A percentile compares a stretch with the other conserved stretches of the same genome.
Conservation (phyloP, 2,113 vertebrate genomes). For the Aegotheles bennettii region DNA sequence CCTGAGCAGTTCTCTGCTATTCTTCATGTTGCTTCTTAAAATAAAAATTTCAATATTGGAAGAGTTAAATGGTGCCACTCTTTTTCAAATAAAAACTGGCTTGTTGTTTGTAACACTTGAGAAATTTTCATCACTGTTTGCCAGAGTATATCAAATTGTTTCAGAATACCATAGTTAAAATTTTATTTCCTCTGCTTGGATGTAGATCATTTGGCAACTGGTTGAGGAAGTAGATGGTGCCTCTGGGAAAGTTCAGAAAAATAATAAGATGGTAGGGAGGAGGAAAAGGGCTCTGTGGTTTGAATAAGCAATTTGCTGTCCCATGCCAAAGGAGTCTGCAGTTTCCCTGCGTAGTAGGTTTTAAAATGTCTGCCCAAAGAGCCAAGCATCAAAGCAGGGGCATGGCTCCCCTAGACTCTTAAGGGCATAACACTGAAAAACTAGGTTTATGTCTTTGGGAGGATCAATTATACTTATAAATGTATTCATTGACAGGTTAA, state of each 20-base stretch:
- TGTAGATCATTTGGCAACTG: not conserved
- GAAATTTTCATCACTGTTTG: not conserved
- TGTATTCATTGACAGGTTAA: not conserved
- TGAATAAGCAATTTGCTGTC: not conserved
- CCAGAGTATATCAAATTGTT: not conserved
- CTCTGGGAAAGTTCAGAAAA: not conserved
- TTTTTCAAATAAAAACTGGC: not conserved
- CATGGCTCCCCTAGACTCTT: not conserved
- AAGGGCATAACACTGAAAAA: not conserved
- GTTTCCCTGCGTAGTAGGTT: not conserved
- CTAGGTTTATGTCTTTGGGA: not conserved
- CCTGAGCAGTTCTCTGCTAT: not conserved
- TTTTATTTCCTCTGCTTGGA: not conserved
- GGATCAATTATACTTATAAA: not conserved
- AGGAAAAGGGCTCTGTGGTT: not conserved
- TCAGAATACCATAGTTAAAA: not conserved
- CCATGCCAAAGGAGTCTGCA: not conserved
- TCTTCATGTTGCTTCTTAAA: not conserved
- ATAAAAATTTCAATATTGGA: not conserved
- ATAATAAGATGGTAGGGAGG: not conserved
- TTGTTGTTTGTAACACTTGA: not conserved
- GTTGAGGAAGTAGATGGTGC: not conserved
- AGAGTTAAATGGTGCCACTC: not conserved
- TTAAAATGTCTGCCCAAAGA: not conserved
- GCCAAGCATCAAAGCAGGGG: not conserved